Conservation (phyloP, 2,797 vertebrate species). For the Sebastes itinus region DNA sequence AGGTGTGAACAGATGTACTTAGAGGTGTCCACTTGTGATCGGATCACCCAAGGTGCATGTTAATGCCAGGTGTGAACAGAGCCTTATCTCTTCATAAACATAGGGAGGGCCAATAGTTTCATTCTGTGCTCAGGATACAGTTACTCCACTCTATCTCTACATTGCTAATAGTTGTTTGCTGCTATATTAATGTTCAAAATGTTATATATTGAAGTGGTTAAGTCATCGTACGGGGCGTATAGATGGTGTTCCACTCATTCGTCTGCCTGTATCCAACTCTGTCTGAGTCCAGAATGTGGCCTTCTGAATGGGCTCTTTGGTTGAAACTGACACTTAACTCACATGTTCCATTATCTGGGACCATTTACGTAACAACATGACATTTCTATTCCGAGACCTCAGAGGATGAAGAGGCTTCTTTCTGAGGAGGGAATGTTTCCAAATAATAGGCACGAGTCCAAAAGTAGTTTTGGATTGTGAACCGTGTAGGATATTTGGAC, state of each 20-base stretch:
- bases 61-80: no score
- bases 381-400: background rate
- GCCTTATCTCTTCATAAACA: no score
- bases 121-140: no score
- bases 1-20: no score
- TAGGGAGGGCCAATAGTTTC: no score
- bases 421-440: background rate
- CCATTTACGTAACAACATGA: background rate
- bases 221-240: background rate
- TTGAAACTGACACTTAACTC: background rate
- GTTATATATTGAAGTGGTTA: background rate
- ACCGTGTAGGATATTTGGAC: background rate
- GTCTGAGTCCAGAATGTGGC: background rate
- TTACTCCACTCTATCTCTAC: no score
- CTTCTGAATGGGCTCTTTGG: background rate
- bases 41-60: no score
- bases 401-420: background rate
- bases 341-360: background rate
- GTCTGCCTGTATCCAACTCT: background rate
- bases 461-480: background rate
- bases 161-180: no score
- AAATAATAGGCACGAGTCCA: background rate
- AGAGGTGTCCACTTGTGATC: no score
- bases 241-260: background rate
- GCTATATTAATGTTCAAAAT: background rate